Percentiles rank a stretch among this genome's conserved stretches.
Conservation (phyloP, 1,140 invertebrate genomes). For the Penaeus indicus region DNA sequence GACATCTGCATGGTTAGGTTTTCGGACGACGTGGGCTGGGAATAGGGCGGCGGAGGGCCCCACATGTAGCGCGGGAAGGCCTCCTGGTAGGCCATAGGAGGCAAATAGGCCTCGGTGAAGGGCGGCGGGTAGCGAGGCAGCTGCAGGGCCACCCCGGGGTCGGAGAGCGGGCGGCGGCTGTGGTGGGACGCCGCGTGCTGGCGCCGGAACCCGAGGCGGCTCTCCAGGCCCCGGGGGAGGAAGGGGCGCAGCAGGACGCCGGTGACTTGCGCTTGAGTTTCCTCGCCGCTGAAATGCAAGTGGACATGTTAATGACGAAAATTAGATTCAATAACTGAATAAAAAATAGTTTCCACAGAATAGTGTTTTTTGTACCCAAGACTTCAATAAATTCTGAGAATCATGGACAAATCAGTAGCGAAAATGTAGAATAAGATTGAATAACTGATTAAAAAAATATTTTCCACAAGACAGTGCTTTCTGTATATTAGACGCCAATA, state of each 20-base stretch:
- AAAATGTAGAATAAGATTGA: too few species aligned
- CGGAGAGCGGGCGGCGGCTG: conserved; percentile 70
- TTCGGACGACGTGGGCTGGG: conserved; percentile 73
- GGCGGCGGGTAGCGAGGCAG: conserved; percentile 76
- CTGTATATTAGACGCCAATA: too few species aligned
- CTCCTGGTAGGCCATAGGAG: conserved; percentile 71
- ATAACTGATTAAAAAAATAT: too few species aligned
- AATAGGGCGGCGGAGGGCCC: conserved; percentile 83
- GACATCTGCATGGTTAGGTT: conserved; percentile 64
- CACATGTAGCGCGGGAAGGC: conserved; percentile 74
- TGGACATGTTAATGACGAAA: not conserved
- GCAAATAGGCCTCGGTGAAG: conserved; percentile 71
- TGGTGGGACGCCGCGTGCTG: conserved; percentile 68
- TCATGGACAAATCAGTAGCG: too few species aligned
- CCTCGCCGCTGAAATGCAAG: conserved; percentile 31
- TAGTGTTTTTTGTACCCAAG: too few species aligned
- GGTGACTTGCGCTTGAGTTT: conserved; percentile 53
- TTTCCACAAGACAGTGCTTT: too few species aligned
- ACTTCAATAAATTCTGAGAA: too few species aligned
- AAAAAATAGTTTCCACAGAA: too few species aligned
- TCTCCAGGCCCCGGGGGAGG: conserved; percentile 63
- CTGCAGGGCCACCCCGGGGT: conserved; percentile 74
- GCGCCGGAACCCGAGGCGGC: conserved; percentile 60
- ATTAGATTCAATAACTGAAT: too few species aligned
- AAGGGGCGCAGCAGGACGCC: conserved; percentile 64